These are phyloP conservation scores for Brachionus manjavacas DNA, from an alignment of 1,140 invertebrate species.

Conservation along the genomic window DNA sequence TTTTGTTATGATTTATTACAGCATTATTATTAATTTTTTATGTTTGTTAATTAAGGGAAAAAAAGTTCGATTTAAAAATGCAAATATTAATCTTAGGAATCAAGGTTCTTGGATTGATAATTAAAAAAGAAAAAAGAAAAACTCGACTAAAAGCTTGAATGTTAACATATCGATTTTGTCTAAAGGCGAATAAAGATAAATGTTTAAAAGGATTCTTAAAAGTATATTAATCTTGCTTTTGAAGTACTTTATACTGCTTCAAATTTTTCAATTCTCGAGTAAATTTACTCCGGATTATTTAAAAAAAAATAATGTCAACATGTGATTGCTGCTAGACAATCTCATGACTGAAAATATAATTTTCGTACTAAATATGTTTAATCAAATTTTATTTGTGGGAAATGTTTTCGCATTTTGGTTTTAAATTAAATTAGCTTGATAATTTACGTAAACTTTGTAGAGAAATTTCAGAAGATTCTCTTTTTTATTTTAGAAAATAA, in stretches of 20 bases:
- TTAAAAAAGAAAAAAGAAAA: not conserved
- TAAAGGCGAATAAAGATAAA: not conserved
- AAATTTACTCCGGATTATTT: not conserved
- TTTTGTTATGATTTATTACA: not conserved
- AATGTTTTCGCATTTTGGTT: not conserved
- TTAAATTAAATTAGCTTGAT: not conserved
- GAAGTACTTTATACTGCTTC: not conserved
- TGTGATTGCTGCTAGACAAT: not conserved
- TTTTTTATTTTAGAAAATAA: too few species aligned
- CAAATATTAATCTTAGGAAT: not conserved
- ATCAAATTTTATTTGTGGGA: not conserved
- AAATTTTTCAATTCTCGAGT: not conserved
- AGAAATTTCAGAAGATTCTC: too few species aligned
- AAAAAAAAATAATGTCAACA: not conserved
- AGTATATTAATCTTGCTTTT: not conserved
- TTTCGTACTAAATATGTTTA: not conserved
- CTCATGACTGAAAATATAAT: not conserved
- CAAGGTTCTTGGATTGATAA: not conserved
- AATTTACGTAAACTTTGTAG: not conserved
- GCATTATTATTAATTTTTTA: not conserved
- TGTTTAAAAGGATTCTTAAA: not conserved
- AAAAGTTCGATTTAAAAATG: not conserved
- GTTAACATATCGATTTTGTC: not conserved
- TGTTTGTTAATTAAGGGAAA: not conserved
- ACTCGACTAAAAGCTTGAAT: not conserved